These are phyloP conservation scores for Caenorhabditis sp. DNA, from an alignment of 2,888 invertebrate species.

Conservation along the genomic window DNA sequence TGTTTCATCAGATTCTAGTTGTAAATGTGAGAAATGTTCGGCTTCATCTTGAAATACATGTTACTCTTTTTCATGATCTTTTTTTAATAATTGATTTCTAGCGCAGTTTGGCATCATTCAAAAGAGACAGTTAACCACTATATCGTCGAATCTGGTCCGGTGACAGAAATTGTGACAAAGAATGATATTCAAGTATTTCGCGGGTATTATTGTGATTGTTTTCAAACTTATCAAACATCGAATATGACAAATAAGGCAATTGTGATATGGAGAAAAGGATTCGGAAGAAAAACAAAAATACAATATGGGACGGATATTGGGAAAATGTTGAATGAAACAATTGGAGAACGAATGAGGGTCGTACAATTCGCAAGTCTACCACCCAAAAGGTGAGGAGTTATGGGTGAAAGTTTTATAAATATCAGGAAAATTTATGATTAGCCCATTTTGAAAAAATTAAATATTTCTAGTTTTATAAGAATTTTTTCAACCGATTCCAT, in stretches of 20 bases:
- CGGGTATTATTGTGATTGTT: conserved; percentile 53
- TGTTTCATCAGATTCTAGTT: too few species aligned
- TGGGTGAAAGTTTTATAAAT: too few species aligned
- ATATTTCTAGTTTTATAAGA: too few species aligned
- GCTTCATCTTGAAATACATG: too few species aligned
- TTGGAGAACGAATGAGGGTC: conserved; percentile 18
- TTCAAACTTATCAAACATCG: conserved; percentile 43
- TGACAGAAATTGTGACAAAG: conserved; percentile 42
- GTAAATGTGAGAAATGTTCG: too few species aligned
- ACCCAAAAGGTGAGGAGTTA: background rate
- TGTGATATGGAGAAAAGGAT: conserved; percentile 59
- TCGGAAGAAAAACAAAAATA: conserved; percentile 46
- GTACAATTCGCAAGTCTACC: conserved; percentile 34
- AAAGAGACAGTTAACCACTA: conserved; percentile 47
- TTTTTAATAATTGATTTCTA: too few species aligned
- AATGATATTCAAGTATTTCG: conserved; percentile 32
- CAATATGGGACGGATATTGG: conserved; percentile 36
- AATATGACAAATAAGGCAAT: conserved; percentile 31
- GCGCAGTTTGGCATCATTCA: conserved; percentile 50
- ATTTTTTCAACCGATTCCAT: too few species aligned
- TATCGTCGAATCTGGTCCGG: conserved; percentile 42
- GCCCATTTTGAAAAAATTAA: too few species aligned
- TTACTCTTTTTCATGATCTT: too few species aligned
- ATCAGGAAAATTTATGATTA: too few species aligned
- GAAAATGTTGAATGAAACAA: conserved; percentile 23